phyloP scores from a whole-genome alignment of 53 echinoderm and acorn worm genomes.

The Temnopleurus reevesii region DNA sequence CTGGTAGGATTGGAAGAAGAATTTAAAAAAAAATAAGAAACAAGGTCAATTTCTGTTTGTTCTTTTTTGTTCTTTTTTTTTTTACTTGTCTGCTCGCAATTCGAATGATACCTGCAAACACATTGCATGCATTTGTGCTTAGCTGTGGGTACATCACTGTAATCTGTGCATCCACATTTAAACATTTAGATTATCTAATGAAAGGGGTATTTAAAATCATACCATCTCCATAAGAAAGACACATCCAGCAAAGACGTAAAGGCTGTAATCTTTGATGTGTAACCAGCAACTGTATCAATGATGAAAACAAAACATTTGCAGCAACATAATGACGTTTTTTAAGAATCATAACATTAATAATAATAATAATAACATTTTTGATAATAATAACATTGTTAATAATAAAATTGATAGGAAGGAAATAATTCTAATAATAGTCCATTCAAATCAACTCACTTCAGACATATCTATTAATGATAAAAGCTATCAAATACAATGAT shows the following conservation, averaged over 20 bases:
- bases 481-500: too few species aligned
- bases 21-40: too few species aligned
- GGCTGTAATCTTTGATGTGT: conserved; percentile 43
- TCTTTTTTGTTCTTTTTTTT: too few species aligned
- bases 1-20: too few species aligned
- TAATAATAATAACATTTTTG: neutral
- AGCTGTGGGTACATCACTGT: neutral
- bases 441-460: too few species aligned
- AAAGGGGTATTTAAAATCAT: neutral
- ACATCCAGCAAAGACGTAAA: conserved; percentile 70
- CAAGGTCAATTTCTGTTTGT: neutral
- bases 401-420: too few species aligned
- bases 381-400: neutral
- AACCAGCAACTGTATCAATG: conserved; percentile 88
- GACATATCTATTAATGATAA: neutral
- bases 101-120: neutral
- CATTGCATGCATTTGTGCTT: neutral
- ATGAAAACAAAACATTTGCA: neutral
- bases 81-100: neutral
- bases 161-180: neutral
- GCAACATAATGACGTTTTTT: neutral
- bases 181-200: neutral
- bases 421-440: too few species aligned
- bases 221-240: conserved; percentile 66
- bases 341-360: neutral